Conservation (phyloP, 2,113 vertebrate genomes). For the Platycercus adscitus region DNA sequence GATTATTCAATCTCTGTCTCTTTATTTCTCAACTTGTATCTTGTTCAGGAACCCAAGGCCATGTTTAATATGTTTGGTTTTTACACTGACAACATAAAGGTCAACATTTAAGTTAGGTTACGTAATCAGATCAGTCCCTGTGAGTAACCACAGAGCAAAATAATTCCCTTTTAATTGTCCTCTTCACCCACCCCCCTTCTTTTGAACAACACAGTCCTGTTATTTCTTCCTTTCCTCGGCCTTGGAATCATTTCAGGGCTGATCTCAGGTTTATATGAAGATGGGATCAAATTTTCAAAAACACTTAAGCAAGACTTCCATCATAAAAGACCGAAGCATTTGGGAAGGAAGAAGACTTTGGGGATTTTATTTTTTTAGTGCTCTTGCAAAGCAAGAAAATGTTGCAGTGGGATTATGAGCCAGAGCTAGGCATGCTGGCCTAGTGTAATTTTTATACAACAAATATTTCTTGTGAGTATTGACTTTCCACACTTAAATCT, state of each 20-base stretch:
- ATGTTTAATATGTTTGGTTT: conserved; percentile 64
- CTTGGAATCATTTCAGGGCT: not conserved
- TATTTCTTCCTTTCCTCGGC: not conserved
- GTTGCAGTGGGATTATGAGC: not conserved
- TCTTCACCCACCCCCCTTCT: not conserved
- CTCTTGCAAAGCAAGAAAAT: not conserved
- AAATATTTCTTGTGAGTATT: not conserved
- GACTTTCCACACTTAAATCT: not conserved
- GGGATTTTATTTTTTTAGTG: not conserved
- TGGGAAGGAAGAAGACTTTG: not conserved
- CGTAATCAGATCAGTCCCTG: not conserved
- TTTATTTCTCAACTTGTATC: conserved; percentile 44
- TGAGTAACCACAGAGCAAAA: not conserved
- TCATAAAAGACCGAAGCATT: not conserved
- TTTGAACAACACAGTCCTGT: not conserved
- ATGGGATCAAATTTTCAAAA: conserved; percentile 4
- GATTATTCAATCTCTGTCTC: not conserved
- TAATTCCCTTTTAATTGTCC: conserved; percentile 43
- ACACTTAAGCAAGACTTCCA: not conserved
- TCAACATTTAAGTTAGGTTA: conserved; percentile 14
- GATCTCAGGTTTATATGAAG: not conserved
- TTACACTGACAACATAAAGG: conserved; percentile 18
- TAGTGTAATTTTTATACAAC: not conserved
- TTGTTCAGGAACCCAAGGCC: conserved; percentile 59
- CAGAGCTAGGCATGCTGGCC: not conserved